Base-by-base conservation (phyloP, 2,888 invertebrate genomes). In the Drosophila siamana region DNA sequence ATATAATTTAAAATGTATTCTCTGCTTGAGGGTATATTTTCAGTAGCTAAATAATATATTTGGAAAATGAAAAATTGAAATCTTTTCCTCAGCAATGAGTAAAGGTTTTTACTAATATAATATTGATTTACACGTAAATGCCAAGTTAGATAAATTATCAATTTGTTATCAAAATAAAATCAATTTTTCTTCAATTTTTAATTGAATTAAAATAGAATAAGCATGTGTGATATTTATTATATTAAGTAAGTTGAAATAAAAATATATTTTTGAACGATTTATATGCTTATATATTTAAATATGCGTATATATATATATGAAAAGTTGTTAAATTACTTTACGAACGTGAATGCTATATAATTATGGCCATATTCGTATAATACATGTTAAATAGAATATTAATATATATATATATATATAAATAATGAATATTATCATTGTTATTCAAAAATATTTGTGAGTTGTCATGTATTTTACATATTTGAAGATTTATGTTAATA, bases 381-480 rank as follows among this genome's bases (percentile, higher is more conserved):
- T 30, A 30, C 30, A 11, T 30, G 30, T 30, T 11, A 28, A 9
- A 28, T 28, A 9, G 2, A 28, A 9, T 0, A 30, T 2, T 2
- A 11, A 30, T 30, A 30, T 30, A 30, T 30, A 9, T 8, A 30
- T 30, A 11, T 30, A 30, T 30, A 11, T 30, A 11, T 9, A 30
- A 2, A 9, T 30, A 11, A 11, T 11, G 9, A 11, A 38, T 50
- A n/a, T 38, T 38, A 7, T 33, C 24, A 30, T 55, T 46, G 44
- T 36, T 38, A 46, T 54, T 40, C 19, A 41, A 41, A 9, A 19
- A 19, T 41, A 41, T 41, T 41, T 9, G 9, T 41, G 41, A 41
- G 19, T 19, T 41, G 40, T 41, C 48, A 48, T 46, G 33, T 55
- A 55, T 46, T 55, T 24, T 19, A 46, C 33, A 55, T 36, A 55